Base-by-base conservation (phyloP, 1,140 invertebrate species). In the Lasioglossum baleicum region DNA sequence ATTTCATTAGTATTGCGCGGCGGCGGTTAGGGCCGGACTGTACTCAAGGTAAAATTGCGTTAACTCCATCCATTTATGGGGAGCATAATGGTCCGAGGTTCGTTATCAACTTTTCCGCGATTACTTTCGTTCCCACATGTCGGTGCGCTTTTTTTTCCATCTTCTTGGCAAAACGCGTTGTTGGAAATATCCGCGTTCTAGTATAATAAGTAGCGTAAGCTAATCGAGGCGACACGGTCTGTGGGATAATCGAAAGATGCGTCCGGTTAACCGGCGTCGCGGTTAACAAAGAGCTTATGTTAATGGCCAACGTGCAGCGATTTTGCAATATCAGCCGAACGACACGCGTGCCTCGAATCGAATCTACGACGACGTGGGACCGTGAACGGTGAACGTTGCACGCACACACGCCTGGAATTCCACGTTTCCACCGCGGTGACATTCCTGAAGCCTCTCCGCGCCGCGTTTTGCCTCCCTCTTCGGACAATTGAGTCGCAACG, bases 241-340 rank as follows among this genome's bases (percentile, higher is more conserved):
- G 13, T 13, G 44, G 44, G 10, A 48, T 10, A 13, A 13, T 48
- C n/a, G 40, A 40, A 48, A 65, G 58, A 72, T 42, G 42, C 35
- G 61, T n/a, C 61, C 60, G 69, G 26, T 42, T 10, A 64, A 35
- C n/a, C 60, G 40, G 60, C 76, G 76, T 73, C 69, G 71, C 11
- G 48, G 44, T 22, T 61, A 79, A 79, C 76, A 73, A 79, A 65
- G 26, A 73, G 70, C 20, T 58, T 66, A 79, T 79, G 76, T 22
- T 66, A 73, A 79, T 79, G 48, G 35, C 3, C 15, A 7, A 79
- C 76, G 76, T 79, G 76, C 70, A n/a, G 51, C 76, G 76, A 72
- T 79, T 79, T 73, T 48, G 22, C 70, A 73, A 79, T 58, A 65
- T 72, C 69, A 58, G 15, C 44, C 48, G 51, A n/a, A 17, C 51